These are phyloP conservation scores for Anseranas semipalmata DNA, from an alignment of 2,113 vertebrate species.

Conservation along the genomic window DNA sequence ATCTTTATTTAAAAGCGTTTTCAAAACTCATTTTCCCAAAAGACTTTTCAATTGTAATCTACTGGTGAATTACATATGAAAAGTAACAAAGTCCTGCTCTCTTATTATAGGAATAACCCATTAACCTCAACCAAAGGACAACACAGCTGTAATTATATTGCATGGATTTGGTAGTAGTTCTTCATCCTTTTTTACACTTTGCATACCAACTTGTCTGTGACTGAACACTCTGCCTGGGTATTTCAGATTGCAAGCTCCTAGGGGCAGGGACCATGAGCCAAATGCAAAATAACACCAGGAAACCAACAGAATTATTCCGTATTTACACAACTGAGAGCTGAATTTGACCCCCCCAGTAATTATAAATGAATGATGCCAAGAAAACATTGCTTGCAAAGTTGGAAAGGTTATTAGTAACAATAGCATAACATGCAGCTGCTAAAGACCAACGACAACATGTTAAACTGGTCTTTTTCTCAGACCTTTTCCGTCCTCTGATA, in stretches of 20 bases:
- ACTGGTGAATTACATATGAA: background rate
- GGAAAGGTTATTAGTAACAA: constrained; percentile 46
- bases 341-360: constrained; percentile 34
- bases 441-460: background rate
- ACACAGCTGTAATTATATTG: background rate
- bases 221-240: background rate
- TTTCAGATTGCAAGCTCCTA: constrained; percentile 15
- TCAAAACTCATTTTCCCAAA: background rate
- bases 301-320: constrained; percentile 39
- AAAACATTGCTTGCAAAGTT: constrained; percentile 38
- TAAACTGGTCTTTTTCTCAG: constrained; percentile 31
- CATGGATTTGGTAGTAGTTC: background rate
- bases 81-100: background rate
- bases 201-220: background rate
- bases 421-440: constrained; percentile 50
- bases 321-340: constrained; percentile 48
- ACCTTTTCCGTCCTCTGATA: background rate
- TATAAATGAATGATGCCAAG: constrained; percentile 38
- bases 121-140: constrained; percentile 6
- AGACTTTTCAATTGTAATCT: background rate
- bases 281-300: constrained; percentile 34
- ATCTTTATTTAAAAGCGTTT: background rate
- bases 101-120: constrained; percentile 8
- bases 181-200: constrained; percentile 2
- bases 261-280: constrained; percentile 23